Evolutionary conservation across 1,140 invertebrate species (phyloP).

Genomic region (Penaeus japonicus): DNA sequence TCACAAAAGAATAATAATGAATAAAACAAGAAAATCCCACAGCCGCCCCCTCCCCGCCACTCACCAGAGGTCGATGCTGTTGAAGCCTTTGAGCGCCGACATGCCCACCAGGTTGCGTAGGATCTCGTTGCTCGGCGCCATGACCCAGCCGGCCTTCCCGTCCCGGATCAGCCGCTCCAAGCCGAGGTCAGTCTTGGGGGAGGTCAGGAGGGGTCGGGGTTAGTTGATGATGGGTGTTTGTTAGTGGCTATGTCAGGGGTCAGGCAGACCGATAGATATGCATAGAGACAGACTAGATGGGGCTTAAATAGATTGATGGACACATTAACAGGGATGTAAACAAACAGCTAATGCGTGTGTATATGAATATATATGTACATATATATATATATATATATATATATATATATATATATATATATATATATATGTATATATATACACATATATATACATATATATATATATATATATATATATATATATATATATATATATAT

Average conservation of each 20-base stretch:
- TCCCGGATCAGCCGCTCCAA: conserved; percentile 39
- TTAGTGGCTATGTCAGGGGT: too few relatives aligned
- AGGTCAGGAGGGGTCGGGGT: too few relatives aligned
- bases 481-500: too few relatives aligned
- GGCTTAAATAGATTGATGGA: neutral
- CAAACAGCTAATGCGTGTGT: neutral
- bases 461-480: too few relatives aligned
- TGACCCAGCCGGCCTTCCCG: conserved; percentile 33
- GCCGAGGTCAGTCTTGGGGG: conserved; percentile 24
- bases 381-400: neutral
- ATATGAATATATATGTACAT: neutral
- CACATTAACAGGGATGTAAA: neutral
- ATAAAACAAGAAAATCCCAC: neutral
- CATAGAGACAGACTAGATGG: neutral
- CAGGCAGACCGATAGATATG: too few relatives aligned
- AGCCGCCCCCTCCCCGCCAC: too few relatives aligned
- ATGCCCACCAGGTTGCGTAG: neutral
- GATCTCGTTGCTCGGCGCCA: conserved; percentile 28
- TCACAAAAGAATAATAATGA: neutral
- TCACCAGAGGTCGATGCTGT: conserved; percentile 30
- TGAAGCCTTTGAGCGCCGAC: neutral
- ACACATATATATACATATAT: too few relatives aligned
- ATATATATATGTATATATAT: too few relatives aligned
- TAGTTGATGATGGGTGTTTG: neutral
- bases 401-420: neutral